phyloP scores from a whole-genome alignment of 2,888 invertebrate genomes.

The Eristalis intricaria region DNA sequence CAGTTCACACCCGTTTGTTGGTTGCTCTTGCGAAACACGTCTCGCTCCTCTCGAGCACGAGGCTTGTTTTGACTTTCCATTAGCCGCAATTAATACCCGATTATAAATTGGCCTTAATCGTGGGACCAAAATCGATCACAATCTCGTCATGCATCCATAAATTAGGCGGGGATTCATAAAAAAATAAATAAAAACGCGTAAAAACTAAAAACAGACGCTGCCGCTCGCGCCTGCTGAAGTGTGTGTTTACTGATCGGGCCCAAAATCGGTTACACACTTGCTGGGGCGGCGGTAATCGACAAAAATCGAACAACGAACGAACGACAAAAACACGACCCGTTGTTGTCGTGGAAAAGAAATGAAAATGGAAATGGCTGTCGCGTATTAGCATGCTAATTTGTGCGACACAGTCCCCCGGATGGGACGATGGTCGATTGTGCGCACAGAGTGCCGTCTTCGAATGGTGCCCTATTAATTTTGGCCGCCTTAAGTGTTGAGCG shows the following conservation, averaged over 20 bases:
- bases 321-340: background rate
- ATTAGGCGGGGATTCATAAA: background rate
- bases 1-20: background rate
- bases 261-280: constrained; percentile 1
- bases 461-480: background rate
- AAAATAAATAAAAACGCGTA: background rate
- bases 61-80: constrained; percentile 3
- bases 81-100: constrained; percentile 37
- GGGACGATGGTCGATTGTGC: background rate
- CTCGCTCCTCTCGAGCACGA: no score
- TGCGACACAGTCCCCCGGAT: background rate
- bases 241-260: background rate
- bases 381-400: constrained; percentile 1
- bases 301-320: background rate
- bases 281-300: background rate
- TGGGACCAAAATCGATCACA: constrained; percentile 19
- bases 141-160: constrained; percentile 11
- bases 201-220: background rate
- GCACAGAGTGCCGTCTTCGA: background rate
- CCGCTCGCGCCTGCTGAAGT: background rate
- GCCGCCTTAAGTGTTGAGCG: background rate
- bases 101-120: constrained; percentile 52
- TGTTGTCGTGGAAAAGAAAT: background rate
- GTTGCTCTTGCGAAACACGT: background rate
- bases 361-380: background rate